Evolutionary conservation across 1,140 invertebrate genomes (phyloP).

Genomic region (Colletes gigas): DNA sequence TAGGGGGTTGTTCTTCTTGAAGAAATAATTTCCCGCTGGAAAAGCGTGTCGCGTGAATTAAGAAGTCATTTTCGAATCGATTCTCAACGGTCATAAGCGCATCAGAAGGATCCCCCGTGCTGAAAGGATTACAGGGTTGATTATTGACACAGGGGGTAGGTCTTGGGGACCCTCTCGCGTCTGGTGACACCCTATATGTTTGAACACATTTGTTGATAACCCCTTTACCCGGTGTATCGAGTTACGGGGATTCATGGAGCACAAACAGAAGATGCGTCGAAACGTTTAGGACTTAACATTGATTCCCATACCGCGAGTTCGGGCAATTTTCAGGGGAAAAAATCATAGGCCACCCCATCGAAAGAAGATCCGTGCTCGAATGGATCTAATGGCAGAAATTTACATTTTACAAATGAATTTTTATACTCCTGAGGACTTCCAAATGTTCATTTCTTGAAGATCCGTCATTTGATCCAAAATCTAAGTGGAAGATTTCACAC

Average conservation of each 20-base stretch:
- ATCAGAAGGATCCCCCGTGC: slow-evolving; percentile 62
- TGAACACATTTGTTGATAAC: slow-evolving; percentile 81
- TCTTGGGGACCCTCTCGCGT: slow-evolving; percentile 51
- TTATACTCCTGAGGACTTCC: too few relatives aligned
- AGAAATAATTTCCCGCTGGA: not conserved
- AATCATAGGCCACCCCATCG: not conserved
- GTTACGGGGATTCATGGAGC: slow-evolving; percentile 71
- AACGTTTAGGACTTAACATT: slow-evolving; percentile 37
- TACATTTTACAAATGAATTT: not conserved
- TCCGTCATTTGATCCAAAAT: too few relatives aligned
- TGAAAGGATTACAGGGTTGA: slow-evolving; percentile 77
- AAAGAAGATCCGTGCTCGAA: not conserved
- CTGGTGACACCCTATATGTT: slow-evolving; percentile 78
- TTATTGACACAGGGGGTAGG: slow-evolving; percentile 75
- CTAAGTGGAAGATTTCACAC: too few relatives aligned
- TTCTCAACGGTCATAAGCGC: slow-evolving; percentile 75
- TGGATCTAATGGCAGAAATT: not conserved
- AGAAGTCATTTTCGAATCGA: slow-evolving; percentile 76
- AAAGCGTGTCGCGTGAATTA: slow-evolving; percentile 54
- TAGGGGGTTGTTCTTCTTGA: too few relatives aligned
- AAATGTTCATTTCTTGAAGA: too few relatives aligned
- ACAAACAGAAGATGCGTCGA: slow-evolving; percentile 56
- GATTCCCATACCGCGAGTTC: slow-evolving; percentile 37
- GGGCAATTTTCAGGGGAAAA: not conserved
- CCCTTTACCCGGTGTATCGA: slow-evolving; percentile 73